These are phyloP conservation scores for Rhabdomys pumilio DNA, from an alignment of 2,797 vertebrate genomes.

Conservation along the genomic window DNA sequence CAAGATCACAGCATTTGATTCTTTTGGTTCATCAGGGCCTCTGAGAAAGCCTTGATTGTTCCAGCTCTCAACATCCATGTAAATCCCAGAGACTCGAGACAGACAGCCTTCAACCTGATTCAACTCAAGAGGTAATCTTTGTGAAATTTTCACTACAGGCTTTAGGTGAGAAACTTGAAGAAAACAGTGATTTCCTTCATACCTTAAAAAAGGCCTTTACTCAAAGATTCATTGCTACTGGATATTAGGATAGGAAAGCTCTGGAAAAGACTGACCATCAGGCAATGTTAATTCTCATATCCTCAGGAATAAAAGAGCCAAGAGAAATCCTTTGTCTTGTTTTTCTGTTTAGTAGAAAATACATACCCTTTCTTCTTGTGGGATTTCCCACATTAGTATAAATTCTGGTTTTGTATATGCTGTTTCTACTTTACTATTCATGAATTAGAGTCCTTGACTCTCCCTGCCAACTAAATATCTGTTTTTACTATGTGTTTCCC, in stretches of 20 bases:
- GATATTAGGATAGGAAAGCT: background rate
- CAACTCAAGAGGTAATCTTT: conserved; percentile 3
- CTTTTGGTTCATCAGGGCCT: background rate
- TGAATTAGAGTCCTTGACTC: background rate
- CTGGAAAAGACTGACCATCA: background rate
- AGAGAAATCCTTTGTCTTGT: background rate
- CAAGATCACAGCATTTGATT: background rate
- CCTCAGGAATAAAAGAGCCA: background rate
- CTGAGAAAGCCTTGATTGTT: no score
- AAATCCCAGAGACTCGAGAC: background rate
- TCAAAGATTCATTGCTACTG: background rate
- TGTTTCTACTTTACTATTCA: no score
- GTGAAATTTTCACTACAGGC: background rate
- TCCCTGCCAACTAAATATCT: background rate
- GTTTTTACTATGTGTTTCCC: background rate
- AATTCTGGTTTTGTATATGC: background rate
- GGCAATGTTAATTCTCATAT: background rate
- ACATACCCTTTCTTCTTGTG: background rate
- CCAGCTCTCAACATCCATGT: background rate
- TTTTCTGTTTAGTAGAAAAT: background rate
- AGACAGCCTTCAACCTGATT: background rate
- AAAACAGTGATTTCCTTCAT: background rate
- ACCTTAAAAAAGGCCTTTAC: background rate
- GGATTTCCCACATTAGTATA: background rate
- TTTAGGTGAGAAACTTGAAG: conserved; percentile 45